Conservation (phyloP, 2,797 vertebrate species). For the Melanotaenia trifasciata region DNA sequence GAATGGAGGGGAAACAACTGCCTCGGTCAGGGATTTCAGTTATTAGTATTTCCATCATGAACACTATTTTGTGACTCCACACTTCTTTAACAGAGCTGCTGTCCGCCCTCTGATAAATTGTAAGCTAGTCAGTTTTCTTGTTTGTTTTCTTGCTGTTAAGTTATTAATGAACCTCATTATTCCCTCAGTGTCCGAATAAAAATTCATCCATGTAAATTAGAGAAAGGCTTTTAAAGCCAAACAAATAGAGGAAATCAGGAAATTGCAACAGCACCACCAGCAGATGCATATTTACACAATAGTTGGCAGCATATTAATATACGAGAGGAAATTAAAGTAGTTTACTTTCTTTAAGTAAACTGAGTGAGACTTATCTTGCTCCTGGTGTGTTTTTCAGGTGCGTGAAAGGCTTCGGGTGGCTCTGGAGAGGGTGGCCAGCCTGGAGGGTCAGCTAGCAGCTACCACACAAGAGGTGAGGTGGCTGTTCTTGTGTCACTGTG, state of each 20-base stretch:
- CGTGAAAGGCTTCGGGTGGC: constrained; percentile 93
- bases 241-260: constrained; percentile 3
- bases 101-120: constrained; percentile 13
- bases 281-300: not conserved
- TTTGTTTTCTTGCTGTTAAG: constrained; percentile 19
- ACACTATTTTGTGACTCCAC: not conserved
- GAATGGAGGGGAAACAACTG: not conserved
- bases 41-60: constrained; percentile 11
- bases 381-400: constrained; percentile 81
- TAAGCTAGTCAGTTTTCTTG: not conserved
- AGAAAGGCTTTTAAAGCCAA: constrained; percentile 28
- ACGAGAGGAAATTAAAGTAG: not conserved
- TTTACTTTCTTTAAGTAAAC: not conserved
- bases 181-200: constrained; percentile 29
- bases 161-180: constrained; percentile 24
- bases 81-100: constrained; percentile 14
- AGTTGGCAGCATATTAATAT: constrained; percentile 7
- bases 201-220: constrained; percentile 9
- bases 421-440: constrained; percentile 90
- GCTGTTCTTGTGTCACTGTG: not conserved
- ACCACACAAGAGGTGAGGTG: constrained; percentile 90
- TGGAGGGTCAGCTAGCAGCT: constrained; percentile 91
- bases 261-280: not conserved
- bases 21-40: not conserved
- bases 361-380: not conserved